These are phyloP conservation scores for Eumerus sabulonum DNA, from an alignment of 2,888 invertebrate species.

Conservation along the genomic window DNA sequence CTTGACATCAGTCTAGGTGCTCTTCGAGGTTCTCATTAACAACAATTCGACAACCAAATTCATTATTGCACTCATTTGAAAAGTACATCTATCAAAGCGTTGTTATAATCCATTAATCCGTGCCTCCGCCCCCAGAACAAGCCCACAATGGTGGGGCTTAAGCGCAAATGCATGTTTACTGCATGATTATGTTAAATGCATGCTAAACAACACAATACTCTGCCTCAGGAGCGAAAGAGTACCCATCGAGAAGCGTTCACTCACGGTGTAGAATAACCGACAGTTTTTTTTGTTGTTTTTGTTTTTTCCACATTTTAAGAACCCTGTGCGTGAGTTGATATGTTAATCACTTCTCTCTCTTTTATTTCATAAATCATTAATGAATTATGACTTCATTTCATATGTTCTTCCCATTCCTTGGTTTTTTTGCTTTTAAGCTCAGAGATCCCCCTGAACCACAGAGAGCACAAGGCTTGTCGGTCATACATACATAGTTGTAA, in stretches of 20 bases:
- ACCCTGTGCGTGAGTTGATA: constrained; percentile 66
- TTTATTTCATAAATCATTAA: constrained; percentile 74
- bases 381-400: constrained; percentile 74
- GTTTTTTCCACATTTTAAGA: constrained; percentile 52
- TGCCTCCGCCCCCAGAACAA: constrained; percentile 4
- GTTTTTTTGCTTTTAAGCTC: not conserved
- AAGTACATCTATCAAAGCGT: constrained; percentile 43
- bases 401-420: constrained; percentile 59
- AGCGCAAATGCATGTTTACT: constrained; percentile 65
- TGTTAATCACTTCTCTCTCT: constrained; percentile 64
- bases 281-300: constrained; percentile 19
- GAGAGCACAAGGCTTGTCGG: too few relatives aligned
- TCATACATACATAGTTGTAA: too few relatives aligned
- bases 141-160: constrained; percentile 19
- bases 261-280: not conserved
- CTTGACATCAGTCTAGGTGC: too few relatives aligned
- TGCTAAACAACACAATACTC: constrained; percentile 50
- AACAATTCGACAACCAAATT: not conserved
- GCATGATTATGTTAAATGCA: constrained; percentile 66
- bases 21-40: too few relatives aligned
- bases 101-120: constrained; percentile 45
- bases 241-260: too few relatives aligned
- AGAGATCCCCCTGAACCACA: constrained; percentile 15
- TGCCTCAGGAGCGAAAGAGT: constrained; percentile 32
- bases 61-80: constrained; percentile 40